phyloP scores from a whole-genome alignment of 2,888 invertebrate species.

The Mythimna lalbum region DNA sequence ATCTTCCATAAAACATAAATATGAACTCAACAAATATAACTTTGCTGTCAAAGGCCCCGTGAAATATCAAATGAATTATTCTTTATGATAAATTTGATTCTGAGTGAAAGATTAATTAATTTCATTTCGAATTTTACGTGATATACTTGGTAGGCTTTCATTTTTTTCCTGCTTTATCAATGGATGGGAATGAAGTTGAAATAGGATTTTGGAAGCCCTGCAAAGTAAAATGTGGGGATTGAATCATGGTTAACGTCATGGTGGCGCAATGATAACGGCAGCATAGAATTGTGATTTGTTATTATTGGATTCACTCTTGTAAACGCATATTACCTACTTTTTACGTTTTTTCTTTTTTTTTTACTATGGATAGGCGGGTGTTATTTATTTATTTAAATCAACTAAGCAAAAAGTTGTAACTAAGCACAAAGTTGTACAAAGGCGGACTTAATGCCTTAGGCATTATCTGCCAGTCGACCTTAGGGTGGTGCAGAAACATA shows the following conservation, averaged over 20 bases:
- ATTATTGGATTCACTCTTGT: background rate
- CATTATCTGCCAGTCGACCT: too few relatives aligned
- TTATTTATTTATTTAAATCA: too few relatives aligned
- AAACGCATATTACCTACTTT: too few relatives aligned
- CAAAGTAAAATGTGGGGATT: slow-evolving; percentile 13
- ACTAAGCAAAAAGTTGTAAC: too few relatives aligned
- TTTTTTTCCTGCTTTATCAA: slow-evolving; percentile 16
- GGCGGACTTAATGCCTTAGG: too few relatives aligned
- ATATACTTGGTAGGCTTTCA: slow-evolving; percentile 7
- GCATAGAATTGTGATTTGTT: background rate
- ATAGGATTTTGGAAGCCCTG: slow-evolving; percentile 9
- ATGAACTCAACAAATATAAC: slow-evolving; percentile 27
- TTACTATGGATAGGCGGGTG: too few relatives aligned
- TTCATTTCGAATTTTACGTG: slow-evolving; percentile 40
- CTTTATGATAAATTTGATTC: slow-evolving; percentile 33
- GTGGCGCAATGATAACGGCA: background rate
- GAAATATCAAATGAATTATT: slow-evolving; percentile 43
- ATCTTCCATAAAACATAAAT: slow-evolving; percentile 12
- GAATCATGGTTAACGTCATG: slow-evolving; percentile 3
- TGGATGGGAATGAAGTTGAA: background rate
- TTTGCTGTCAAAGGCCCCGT: slow-evolving; percentile 10
- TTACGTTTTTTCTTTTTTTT: too few relatives aligned
- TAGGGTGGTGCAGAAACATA: too few relatives aligned
- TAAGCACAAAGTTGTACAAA: too few relatives aligned
- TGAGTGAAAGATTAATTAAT: slow-evolving; percentile 40